Evolutionary conservation across 2,113 vertebrate genomes (phyloP).

Genomic region (Hypocryptadius cinnamomeus): DNA sequence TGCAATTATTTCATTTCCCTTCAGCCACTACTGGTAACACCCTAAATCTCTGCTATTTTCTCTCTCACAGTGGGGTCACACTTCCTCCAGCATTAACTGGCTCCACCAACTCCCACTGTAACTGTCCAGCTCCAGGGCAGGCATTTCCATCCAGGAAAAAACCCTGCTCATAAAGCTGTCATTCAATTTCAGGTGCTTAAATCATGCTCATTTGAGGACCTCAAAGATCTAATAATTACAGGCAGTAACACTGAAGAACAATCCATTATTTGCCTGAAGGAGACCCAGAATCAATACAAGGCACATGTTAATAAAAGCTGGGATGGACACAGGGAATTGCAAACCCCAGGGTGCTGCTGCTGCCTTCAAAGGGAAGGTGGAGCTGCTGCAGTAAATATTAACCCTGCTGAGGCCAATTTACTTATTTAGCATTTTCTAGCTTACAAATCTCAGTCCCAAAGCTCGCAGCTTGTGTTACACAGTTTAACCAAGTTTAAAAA

Average conservation of each 20-base stretch:
- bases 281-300: neutral
- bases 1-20: neutral
- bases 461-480: neutral
- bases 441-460: neutral
- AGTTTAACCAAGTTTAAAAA: neutral
- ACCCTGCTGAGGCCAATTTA: accelerated
- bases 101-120: neutral
- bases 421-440: neutral
- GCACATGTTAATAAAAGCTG: neutral
- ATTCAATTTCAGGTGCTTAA: neutral
- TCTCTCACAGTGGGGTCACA: neutral
- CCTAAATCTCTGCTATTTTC: neutral
- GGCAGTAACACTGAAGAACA: neutral
- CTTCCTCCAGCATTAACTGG: neutral
- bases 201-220: neutral
- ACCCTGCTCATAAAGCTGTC: neutral
- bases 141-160: neutral
- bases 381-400: neutral
- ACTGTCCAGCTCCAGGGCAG: neutral
- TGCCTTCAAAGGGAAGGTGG: accelerated
- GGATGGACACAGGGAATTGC: neutral
- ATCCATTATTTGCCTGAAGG: neutral
- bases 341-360: neutral
- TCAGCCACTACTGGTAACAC: neutral
- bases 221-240: neutral